A percentile compares a stretch with the other conserved stretches of the same genome.
These are phyloP conservation scores for Menura novaehollandiae DNA, from an alignment of 2,113 vertebrate species.

Conservation along the genomic window DNA sequence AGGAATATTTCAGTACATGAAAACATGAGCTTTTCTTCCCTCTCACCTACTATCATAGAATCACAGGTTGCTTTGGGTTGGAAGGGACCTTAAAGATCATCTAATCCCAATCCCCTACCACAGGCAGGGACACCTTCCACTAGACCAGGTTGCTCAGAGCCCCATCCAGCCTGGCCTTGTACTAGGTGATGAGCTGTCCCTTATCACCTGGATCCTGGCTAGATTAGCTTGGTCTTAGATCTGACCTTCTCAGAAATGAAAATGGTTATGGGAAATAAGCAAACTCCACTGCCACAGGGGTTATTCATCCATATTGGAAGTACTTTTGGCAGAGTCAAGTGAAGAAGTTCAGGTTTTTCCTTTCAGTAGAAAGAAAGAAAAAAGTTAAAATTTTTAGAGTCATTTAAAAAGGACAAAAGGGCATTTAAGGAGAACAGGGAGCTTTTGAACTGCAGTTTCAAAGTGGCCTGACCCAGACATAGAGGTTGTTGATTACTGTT, in stretches of 20 bases:
- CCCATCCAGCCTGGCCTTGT: neutral
- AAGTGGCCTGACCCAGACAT: neutral
- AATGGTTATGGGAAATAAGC: neutral
- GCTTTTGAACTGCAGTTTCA: neutral
- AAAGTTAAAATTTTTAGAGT: neutral
- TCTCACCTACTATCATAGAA: neutral
- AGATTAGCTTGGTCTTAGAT: neutral
- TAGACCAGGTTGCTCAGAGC: neutral
- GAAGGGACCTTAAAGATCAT: neutral
- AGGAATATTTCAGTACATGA: neutral
- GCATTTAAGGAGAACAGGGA: neutral
- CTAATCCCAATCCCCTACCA: neutral
- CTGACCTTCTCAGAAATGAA: neutral
- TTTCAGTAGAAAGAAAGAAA: neutral
- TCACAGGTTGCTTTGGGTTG: neutral
- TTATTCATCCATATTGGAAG: neutral
- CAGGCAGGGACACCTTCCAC: neutral
- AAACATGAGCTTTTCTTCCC: neutral
- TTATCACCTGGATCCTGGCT: neutral
- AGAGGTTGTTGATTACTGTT: neutral
- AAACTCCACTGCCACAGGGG: neutral
- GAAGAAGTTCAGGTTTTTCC: neutral
- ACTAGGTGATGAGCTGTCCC: accelerated
- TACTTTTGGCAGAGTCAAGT: neutral
- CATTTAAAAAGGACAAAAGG: neutral